Evolutionary conservation across 1,140 invertebrate species (phyloP).

Genomic region (Episyrphus balteatus): DNA sequence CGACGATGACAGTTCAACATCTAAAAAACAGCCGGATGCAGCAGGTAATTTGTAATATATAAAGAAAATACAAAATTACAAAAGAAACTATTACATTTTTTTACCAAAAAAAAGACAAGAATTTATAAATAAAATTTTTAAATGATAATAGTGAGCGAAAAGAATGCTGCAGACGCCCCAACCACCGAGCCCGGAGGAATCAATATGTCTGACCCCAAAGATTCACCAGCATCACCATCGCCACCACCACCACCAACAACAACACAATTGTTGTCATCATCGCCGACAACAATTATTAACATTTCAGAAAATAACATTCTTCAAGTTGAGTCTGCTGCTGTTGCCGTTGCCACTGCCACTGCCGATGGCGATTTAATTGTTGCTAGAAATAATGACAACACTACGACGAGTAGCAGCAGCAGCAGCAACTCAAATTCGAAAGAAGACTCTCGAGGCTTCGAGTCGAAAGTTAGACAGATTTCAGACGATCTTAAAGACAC

Average conservation of each 20-base stretch:
- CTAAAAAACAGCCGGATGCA: neutral
- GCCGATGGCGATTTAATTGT: neutral
- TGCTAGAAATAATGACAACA: constrained; percentile 2
- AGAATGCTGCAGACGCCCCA: constrained; percentile 13
- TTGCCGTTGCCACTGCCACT: neutral
- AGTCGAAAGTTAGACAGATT: constrained; percentile 29
- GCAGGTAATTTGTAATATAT: no score
- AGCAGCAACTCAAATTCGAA: constrained; percentile 2
- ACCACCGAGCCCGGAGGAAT: neutral
- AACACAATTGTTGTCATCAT: neutral
- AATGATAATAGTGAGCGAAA: constrained; percentile 7
- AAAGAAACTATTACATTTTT: constrained; percentile 2
- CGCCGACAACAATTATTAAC: neutral
- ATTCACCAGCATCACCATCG: no score
- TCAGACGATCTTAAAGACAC: constrained; percentile 32
- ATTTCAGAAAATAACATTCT: constrained; percentile 3
- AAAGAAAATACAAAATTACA: neutral
- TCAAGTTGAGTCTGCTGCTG: neutral
- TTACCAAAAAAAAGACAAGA: neutral
- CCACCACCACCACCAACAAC: neutral
- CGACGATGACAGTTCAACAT: constrained; percentile 7
- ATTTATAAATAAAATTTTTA: constrained; percentile 1
- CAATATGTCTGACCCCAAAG: no score
- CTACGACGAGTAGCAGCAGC: constrained; percentile 1
- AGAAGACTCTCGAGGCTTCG: constrained; percentile 10